Conservation (phyloP, 2,113 vertebrate species). For the Fregata magnificens region DNA sequence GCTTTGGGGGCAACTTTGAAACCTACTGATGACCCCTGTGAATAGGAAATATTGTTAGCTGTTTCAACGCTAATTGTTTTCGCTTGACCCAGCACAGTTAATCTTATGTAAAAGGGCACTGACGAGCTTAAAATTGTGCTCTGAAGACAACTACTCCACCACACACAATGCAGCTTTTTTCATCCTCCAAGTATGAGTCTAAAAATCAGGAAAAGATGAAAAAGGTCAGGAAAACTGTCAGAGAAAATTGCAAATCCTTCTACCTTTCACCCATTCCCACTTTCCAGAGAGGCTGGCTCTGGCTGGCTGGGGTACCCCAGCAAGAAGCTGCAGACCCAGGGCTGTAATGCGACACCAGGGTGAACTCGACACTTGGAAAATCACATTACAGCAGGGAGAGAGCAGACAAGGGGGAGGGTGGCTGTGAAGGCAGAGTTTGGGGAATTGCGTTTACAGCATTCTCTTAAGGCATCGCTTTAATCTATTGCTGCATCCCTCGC, state of each 20-base stretch:
- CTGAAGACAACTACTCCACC: not conserved
- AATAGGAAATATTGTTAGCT: not conserved
- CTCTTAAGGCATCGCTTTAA: not conserved
- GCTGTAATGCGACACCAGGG: constrained; percentile 29
- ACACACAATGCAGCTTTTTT: not conserved
- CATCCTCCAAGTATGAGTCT: not conserved
- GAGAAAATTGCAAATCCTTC: not conserved
- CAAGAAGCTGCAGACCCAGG: not conserved
- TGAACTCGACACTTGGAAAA: constrained; percentile 27
- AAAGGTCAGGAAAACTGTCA: not conserved
- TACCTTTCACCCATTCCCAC: not conserved
- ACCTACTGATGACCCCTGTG: not conserved
- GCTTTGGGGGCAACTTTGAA: constrained; percentile 10
- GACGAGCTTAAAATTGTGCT: not conserved
- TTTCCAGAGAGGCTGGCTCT: not conserved
- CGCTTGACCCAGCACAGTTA: not conserved
- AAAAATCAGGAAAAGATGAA: not conserved
- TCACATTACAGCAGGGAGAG: constrained; percentile 19
- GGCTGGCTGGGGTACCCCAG: not conserved
- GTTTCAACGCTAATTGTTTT: not conserved
- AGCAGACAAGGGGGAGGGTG: constrained; percentile 3
- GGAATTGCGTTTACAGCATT: not conserved
- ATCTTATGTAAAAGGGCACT: not conserved
- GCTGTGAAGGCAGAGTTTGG: not conserved
- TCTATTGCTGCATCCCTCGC: not conserved